Conservation (phyloP, 2,113 vertebrate species). For the Ascaphus truei region DNA sequence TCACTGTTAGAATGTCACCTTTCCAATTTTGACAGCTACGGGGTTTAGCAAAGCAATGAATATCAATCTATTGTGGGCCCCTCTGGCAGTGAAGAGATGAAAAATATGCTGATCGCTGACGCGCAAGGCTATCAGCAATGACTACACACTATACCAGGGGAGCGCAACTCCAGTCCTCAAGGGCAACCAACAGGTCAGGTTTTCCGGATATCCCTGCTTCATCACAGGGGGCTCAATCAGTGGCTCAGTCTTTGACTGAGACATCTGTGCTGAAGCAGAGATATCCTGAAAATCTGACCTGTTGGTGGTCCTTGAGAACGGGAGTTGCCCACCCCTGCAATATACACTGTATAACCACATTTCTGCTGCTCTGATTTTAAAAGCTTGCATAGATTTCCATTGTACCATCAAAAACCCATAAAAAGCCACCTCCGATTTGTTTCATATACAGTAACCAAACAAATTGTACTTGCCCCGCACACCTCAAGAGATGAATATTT, state of each 20-base stretch:
- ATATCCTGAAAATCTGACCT: too few species aligned
- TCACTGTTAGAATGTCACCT: not conserved
- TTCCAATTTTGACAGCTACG: constrained; percentile 15
- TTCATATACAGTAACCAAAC: not conserved
- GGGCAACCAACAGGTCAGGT: too few species aligned
- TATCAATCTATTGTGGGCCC: not conserved
- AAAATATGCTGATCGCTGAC: constrained; percentile 19
- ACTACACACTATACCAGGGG: not conserved
- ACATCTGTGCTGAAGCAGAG: too few species aligned
- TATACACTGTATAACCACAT: not conserved
- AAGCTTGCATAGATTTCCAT: not conserved
- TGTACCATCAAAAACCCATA: not conserved
- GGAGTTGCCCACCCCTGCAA: too few species aligned
- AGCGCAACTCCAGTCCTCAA: too few species aligned
- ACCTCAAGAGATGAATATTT: too few species aligned
- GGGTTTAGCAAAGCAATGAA: constrained; percentile 10
- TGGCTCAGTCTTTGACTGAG: too few species aligned
- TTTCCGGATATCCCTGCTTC: too few species aligned
- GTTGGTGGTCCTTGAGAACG: too few species aligned
- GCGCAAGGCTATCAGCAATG: not conserved
- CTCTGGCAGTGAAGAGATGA: constrained; percentile 1
- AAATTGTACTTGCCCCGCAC: too few species aligned
- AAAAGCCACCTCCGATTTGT: not conserved
- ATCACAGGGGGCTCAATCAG: too few species aligned
- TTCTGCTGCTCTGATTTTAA: not conserved